Percentiles rank a stretch among this genome's conserved stretches.
Conservation (phyloP, 2,797 vertebrate genomes). For the Anas flavirostris region DNA sequence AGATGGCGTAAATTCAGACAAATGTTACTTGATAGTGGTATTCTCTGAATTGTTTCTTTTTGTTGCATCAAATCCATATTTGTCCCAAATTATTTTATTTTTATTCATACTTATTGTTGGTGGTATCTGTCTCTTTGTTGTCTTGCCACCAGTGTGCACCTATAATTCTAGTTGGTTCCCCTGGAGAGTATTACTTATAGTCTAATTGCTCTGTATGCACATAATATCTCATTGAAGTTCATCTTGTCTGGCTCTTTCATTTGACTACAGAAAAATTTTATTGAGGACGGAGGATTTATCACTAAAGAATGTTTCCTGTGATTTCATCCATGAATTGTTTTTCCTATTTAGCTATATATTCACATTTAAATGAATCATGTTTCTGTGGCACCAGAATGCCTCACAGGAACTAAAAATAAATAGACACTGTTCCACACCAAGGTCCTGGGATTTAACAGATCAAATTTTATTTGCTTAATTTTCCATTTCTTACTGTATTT, state of each 20-base stretch:
- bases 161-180: not conserved
- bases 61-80: not conserved
- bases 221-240: not conserved
- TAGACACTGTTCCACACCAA: not conserved
- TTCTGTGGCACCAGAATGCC: not conserved
- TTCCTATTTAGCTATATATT: not conserved
- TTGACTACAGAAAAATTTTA: not conserved
- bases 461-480: not conserved
- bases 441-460: not conserved
- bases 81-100: not conserved
- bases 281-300: not conserved
- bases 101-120: not conserved
- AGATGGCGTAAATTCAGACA: not conserved
- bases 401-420: not conserved
- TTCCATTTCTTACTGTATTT: not conserved
- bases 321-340: not conserved
- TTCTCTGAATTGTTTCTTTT: not conserved
- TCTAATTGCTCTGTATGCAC: not conserved
- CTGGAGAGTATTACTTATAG: not conserved
- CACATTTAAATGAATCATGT: slow-evolving; percentile 11
- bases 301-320: not conserved
- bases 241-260: not conserved
- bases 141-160: not conserved
- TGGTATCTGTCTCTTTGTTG: not conserved
- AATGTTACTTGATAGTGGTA: not conserved